These are phyloP conservation scores for Dorcus hopei DNA, from an alignment of 2,888 invertebrate species.

Conservation along the genomic window DNA sequence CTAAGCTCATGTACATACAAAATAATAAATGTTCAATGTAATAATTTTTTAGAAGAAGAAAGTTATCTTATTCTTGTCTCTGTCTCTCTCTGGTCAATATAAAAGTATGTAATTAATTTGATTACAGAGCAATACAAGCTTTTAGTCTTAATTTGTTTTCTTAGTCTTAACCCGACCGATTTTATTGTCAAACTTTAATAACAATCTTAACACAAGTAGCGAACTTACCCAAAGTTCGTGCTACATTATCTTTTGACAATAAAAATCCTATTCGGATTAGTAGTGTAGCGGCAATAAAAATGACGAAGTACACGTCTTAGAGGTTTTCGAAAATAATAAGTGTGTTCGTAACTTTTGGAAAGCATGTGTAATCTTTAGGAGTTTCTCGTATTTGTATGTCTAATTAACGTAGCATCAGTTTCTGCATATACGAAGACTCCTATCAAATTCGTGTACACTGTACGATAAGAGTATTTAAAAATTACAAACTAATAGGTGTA, in stretches of 20 bases:
- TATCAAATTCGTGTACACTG: no score
- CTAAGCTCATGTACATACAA: not conserved
- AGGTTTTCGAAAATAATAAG: no score
- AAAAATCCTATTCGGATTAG: constrained; percentile 10
- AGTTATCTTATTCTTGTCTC: constrained; percentile 11
- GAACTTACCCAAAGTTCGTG: not conserved
- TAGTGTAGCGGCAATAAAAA: constrained; percentile 30
- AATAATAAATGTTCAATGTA: constrained; percentile 4
- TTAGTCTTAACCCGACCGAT: not conserved
- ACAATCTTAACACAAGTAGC: not conserved
- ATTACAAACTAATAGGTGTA: no score
- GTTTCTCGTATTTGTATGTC: no score
- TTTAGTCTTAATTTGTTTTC: constrained; percentile 11
- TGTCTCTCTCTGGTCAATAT: constrained; percentile 23
- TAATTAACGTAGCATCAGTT: no score
- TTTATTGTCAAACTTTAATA: not conserved
- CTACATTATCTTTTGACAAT: not conserved
- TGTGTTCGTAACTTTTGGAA: no score
- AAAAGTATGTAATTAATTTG: constrained; percentile 23
- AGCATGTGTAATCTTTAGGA: no score
- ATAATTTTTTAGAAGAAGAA: constrained; percentile 1
- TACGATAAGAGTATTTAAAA: no score
- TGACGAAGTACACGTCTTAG: no score
- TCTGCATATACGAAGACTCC: no score
- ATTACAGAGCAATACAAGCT: constrained; percentile 24